Base-by-base conservation (phyloP, 2,797 vertebrate genomes). In the Cossypha caffra region DNA sequence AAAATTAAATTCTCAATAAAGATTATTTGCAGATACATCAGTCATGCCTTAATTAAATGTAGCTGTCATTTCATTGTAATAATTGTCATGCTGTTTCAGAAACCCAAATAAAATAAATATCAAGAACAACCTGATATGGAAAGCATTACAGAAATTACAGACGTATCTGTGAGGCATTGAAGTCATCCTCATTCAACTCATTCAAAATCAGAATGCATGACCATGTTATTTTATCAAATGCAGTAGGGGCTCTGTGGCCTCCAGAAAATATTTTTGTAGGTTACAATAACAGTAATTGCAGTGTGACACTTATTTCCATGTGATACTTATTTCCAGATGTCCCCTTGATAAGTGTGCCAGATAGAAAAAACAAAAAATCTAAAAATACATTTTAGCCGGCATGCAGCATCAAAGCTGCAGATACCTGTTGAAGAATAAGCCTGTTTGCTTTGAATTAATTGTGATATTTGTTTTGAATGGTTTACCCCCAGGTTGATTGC, bases 111-210 rank as follows among this genome's bases (percentile, higher is more conserved):
- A 87, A 92, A 93, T 52, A 94, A 94, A 69, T 71, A 81, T 38
- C 43, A 71, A 51, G 72, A 83, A 43, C 43, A 85, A 80, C 64
- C 78, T 67, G 42, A 74, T 74, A 89, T 21, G 31, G 52, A 87
- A 93, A 92, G 23, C 26, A 10, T 92, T 86, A 91, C 37, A 59
- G 61, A 92, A 87, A 91, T 92, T 91, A 92, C 15, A 92, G 74
- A 54, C 10, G 4, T 54, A 74, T 79, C 64, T 88, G 47, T 4
- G 16, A 85, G 52, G n/a, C 45, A 68, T 28, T 74, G 47, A 88
- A 92, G 61, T 37, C 51, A 71, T 68, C 33, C 28, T 67, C 29
- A 42, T 75, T 75, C 59, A 93, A 18, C 48, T 91, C 20, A 61
- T 74, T 89, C 68, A 58, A 93, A 93, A 95, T 77, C 58, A 75